These are phyloP conservation scores for Premnoplex brunnescens DNA, from an alignment of 2,797 vertebrate species.

Conservation along the genomic window DNA sequence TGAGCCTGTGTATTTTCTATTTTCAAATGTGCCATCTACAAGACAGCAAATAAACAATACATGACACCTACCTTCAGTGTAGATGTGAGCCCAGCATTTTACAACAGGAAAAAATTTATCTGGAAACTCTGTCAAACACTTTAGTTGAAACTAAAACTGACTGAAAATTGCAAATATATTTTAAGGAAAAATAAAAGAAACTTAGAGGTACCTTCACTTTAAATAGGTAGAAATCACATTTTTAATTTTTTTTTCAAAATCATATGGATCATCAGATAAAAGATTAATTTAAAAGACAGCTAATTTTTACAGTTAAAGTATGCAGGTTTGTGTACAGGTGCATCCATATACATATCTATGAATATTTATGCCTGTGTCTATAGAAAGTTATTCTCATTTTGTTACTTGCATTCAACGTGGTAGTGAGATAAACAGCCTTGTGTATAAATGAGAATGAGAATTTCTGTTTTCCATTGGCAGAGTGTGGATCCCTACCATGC, in stretches of 20 bases:
- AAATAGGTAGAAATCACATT: neutral
- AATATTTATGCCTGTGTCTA: neutral
- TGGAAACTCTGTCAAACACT: neutral
- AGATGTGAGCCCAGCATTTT: neutral
- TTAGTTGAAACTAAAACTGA: neutral
- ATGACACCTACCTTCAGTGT: neutral
- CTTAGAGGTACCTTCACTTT: neutral
- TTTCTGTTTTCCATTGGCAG: neutral
- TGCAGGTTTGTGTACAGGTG: neutral
- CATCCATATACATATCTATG: neutral
- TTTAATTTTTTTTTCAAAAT: fast-evolving
- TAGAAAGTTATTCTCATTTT: neutral
- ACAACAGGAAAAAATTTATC: neutral
- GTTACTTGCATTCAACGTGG: neutral
- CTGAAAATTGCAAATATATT: neutral
- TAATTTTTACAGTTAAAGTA: neutral
- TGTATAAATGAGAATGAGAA: neutral
- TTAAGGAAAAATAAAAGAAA: neutral
- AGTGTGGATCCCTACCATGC: neutral
- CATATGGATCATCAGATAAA: neutral
- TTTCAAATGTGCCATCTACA: constrained; percentile 9
- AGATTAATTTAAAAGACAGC: neutral
- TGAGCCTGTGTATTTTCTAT: neutral
- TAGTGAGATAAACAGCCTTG: neutral
- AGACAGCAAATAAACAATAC: neutral